These are phyloP conservation scores for Tryphoninae sp. DNA, from an alignment of 2,888 invertebrate species.

Conservation along the genomic window DNA sequence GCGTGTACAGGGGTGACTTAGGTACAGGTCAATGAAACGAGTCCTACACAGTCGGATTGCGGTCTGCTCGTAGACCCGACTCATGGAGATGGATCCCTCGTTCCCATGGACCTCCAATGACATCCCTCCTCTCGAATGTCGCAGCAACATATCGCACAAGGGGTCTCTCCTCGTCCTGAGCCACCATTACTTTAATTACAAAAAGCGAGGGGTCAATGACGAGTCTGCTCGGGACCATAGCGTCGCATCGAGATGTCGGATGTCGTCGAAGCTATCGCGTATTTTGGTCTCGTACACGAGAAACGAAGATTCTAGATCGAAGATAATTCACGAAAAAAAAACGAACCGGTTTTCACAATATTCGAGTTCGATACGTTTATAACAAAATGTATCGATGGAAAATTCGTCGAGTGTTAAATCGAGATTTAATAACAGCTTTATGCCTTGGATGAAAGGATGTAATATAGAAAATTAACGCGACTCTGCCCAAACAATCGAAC, in stretches of 20 bases:
- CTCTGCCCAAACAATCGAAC: background rate
- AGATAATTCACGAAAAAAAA: background rate
- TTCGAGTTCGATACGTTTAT: too few species aligned
- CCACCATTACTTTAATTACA: conserved; percentile 77
- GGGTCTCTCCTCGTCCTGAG: conserved; percentile 65
- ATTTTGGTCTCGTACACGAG: background rate
- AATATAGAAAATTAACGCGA: background rate
- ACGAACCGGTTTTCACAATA: background rate
- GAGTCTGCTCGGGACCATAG: background rate
- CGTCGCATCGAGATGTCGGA: background rate
- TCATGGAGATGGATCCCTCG: conserved; percentile 45
- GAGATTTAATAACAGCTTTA: too few species aligned
- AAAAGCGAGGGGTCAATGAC: conserved; percentile 44
- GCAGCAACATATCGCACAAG: conserved; percentile 61
- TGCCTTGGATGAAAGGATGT: background rate
- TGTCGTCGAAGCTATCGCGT: background rate
- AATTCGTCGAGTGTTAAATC: too few species aligned
- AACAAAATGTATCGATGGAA: too few species aligned
- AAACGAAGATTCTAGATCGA: background rate
- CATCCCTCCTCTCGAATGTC: conserved; percentile 53
- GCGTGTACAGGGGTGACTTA: conserved; percentile 3
- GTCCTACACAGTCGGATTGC: background rate
- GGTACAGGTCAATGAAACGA: conserved; percentile 28
- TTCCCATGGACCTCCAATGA: conserved; percentile 49
- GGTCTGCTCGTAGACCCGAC: background rate